These are phyloP conservation scores for Lordiphosa mommai DNA, from an alignment of 1,140 invertebrate genomes.

Conservation along the genomic window DNA sequence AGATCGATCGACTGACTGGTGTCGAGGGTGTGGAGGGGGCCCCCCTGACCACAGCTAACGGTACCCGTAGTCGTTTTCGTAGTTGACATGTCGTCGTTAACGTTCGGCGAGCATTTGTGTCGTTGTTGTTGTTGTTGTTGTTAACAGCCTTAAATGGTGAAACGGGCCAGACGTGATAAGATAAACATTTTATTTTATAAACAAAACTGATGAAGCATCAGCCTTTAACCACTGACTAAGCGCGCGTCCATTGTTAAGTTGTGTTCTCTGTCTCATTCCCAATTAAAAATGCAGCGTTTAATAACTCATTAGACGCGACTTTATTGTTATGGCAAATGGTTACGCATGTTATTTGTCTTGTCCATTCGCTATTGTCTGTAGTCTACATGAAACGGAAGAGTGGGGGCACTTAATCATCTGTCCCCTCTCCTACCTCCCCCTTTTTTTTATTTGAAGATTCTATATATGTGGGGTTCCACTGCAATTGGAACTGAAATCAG, in stretches of 20 bases:
- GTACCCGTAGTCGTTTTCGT: constrained; percentile 46
- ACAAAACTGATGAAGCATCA: neutral
- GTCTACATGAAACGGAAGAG: neutral
- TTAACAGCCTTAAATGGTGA: constrained; percentile 20
- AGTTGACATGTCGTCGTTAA: constrained; percentile 69
- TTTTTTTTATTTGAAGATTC: too few relatives aligned
- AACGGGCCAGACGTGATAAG: constrained; percentile 39
- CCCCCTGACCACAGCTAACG: constrained; percentile 67
- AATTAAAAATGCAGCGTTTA: constrained; percentile 35
- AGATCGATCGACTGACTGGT: constrained; percentile 16
- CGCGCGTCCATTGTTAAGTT: neutral
- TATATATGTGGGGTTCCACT: too few relatives aligned
- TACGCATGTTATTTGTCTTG: constrained; percentile 14
- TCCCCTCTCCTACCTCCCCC: too few relatives aligned
- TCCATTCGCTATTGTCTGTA: neutral
- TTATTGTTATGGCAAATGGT: constrained; percentile 39
- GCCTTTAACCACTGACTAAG: neutral
- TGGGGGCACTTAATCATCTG: neutral
- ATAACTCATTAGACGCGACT: constrained; percentile 36
- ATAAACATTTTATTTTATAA: constrained; percentile 32
- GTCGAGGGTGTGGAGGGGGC: constrained; percentile 12
- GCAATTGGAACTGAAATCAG: too few relatives aligned
- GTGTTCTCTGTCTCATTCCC: neutral
- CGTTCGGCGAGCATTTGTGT: constrained; percentile 41
- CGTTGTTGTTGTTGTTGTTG: constrained; percentile 8